phyloP scores from a whole-genome alignment of 64 coral and sea anemone genomes.

The Montipora sp. region DNA sequence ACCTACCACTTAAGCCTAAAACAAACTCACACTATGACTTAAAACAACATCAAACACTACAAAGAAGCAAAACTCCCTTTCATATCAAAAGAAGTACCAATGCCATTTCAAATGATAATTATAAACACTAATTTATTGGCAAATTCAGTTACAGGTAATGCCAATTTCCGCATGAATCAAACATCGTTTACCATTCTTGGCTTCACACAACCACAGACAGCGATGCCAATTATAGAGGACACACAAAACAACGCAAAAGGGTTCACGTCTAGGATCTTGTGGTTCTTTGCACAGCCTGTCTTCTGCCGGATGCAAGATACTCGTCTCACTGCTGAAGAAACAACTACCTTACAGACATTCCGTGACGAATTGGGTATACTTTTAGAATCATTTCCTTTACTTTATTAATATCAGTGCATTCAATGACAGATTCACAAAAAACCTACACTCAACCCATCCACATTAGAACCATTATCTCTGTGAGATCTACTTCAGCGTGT shows the following conservation, averaged over 20 bases:
- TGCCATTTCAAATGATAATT: background rate
- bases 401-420: background rate
- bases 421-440: background rate
- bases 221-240: conserved; percentile 44
- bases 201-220: conserved; percentile 48
- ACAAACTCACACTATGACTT: background rate
- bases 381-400: background rate
- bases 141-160: conserved; percentile 43
- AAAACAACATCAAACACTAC: no score
- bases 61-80: background rate
- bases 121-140: no score
- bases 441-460: background rate
- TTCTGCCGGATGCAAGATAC: background rate
- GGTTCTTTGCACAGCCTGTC: conserved; percentile 44
- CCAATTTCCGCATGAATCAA: conserved; percentile 39
- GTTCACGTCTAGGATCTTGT: conserved; percentile 43
- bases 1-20: background rate
- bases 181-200: conserved; percentile 41
- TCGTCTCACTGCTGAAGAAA: background rate
- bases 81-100: background rate
- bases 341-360: background rate
- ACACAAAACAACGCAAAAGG: conserved; percentile 37
- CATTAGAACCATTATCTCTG: no score
- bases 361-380: background rate
- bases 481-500: no score